These are phyloP conservation scores for Martes flavigula DNA, from an alignment of 2,797 vertebrate species.

Conservation along the genomic window DNA sequence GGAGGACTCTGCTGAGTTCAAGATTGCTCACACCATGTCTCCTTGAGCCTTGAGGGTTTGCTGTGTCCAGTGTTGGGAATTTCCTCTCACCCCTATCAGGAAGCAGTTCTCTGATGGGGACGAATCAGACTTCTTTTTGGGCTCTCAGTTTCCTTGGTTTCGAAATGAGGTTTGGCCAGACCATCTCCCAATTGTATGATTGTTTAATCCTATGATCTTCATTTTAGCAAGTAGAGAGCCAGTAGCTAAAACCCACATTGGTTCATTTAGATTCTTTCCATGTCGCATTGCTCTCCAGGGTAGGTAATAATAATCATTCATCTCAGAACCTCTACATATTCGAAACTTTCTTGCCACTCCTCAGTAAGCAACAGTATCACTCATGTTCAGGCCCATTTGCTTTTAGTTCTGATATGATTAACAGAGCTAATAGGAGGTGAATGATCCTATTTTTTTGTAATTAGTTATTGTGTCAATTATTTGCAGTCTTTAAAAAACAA, in stretches of 20 bases:
- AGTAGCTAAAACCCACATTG: background rate
- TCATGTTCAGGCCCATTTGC: constrained; percentile 24
- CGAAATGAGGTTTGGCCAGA: background rate
- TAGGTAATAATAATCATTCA: constrained; percentile 34
- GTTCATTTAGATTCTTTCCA: constrained; percentile 19
- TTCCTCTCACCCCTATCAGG: background rate
- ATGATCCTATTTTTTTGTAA: constrained; percentile 8
- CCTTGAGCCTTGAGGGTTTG: background rate
- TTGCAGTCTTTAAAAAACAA: background rate
- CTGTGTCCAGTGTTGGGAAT: background rate
- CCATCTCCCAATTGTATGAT: background rate
- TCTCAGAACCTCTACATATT: background rate
- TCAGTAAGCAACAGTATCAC: constrained; percentile 1
- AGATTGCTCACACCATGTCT: background rate
- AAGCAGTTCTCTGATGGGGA: background rate
- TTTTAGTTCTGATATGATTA: constrained; percentile 50
- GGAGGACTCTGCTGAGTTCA: background rate
- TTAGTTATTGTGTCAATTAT: constrained; percentile 29
- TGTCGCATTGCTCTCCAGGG: background rate
- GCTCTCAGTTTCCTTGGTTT: constrained; percentile 13
- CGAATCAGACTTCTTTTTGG: background rate
- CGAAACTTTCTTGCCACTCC: background rate
- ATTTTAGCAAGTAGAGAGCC: constrained; percentile 2
- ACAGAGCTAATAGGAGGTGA: background rate
- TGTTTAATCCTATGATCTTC: background rate